These are phyloP conservation scores for Dufourea novaeangliae DNA, from an alignment of 1,140 invertebrate genomes.

Conservation along the genomic window DNA sequence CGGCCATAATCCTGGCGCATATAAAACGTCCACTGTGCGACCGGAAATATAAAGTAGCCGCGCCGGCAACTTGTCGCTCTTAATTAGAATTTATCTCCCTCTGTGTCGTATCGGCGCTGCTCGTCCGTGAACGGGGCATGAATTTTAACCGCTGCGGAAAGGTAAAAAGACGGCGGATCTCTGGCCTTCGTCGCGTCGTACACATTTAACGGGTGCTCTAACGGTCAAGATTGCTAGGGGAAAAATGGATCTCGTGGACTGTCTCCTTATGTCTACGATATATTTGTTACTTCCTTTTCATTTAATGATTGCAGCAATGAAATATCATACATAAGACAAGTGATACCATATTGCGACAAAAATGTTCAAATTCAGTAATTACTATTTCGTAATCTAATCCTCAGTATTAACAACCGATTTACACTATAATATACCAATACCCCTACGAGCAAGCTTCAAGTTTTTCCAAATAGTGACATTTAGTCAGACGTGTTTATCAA, in stretches of 20 bases:
- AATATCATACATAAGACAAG: too few relatives aligned
- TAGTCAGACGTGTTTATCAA: neutral
- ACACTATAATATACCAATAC: too few relatives aligned
- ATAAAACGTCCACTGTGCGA: conserved; percentile 28
- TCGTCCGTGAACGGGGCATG: conserved; percentile 20
- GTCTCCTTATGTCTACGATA: too few relatives aligned
- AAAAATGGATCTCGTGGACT: too few relatives aligned
- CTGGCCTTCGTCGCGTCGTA: conserved; percentile 1
- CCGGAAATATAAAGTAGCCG: conserved; percentile 64
- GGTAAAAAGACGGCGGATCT: conserved; percentile 15
- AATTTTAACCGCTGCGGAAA: conserved; percentile 9
- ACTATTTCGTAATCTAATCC: too few relatives aligned
- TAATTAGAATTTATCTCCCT: conserved; percentile 64
- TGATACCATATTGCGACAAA: too few relatives aligned
- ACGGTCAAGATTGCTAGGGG: neutral
- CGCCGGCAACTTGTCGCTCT: conserved; percentile 50
- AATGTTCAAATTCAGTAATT: too few relatives aligned
- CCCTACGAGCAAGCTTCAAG: neutral
- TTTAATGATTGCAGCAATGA: too few relatives aligned
- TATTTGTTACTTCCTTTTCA: too few relatives aligned
- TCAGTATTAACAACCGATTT: too few relatives aligned
- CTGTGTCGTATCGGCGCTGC: conserved; percentile 25
- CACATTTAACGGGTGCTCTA: neutral
- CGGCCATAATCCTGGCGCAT: conserved; percentile 35
- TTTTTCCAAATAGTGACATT: neutral